Evolutionary conservation across 2,113 vertebrate species (phyloP), one percentile per base, ranked within the genome.

Genomic region (Ibidorhyncha struthersii): DNA sequence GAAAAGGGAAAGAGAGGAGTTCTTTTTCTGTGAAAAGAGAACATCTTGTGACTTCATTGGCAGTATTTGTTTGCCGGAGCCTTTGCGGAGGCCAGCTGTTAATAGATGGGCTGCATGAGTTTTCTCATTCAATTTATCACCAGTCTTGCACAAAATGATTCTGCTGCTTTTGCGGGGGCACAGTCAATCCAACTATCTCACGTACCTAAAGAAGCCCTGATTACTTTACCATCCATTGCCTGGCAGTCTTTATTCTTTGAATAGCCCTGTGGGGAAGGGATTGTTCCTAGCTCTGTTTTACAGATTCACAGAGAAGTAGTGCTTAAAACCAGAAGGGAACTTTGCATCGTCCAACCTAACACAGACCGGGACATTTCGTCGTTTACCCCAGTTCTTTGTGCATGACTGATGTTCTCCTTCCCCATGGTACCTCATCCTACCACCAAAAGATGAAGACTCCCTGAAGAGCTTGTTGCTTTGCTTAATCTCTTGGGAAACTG

Each of bases 101-200:
- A 94, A 95, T 88, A 77, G 82, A 88, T 90, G 91, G 89, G 62
- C 84, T 95, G 84, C 91, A 45, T 67, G 83, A 96, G 72, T 85
- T 70, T 97, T 95, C 66, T 93, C 63, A 53, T 82, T 79, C 96
- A 27, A 90, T 97, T 96, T 96, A 90, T 92, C 94, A 92, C 45
- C 62, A 81, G 53, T 67, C 86, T 92, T 94, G 79, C 92, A 86
- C 86, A 88, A 92, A 92, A 92, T 5, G 63, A 91, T 96, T 92
- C 82, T 77, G 74, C 83, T 63, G 74, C 78, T 83, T 91, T 82
- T 1, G 2, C 0, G 0, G 73, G 32, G 62, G 29, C 82, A 53
- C 69, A 47, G 70, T 71, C 84, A 91, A 73, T 89, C 70, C 62
- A 85, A 45, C 89, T 70, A 62, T 47, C 66, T 87, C 78, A 34